phyloP scores from a whole-genome alignment of 2,113 vertebrate species.

The Serinus canaria region DNA sequence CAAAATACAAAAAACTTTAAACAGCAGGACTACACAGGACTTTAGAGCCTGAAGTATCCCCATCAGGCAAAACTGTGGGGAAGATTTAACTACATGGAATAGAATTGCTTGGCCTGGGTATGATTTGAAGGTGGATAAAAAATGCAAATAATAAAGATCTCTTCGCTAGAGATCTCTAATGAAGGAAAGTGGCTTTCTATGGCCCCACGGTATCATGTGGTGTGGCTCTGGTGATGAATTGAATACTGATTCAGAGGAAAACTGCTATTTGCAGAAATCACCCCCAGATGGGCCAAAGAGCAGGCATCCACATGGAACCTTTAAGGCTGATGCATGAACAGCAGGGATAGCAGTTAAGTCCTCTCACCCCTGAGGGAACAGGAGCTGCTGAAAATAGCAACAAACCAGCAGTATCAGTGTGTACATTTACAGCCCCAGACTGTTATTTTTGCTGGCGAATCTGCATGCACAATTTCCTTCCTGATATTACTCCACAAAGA shows the following conservation, averaged over 20 bases:
- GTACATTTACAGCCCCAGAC: neutral
- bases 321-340: neutral
- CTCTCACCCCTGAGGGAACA: neutral
- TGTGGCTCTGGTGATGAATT: neutral
- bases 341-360: neutral
- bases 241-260: neutral
- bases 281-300: constrained; percentile 17
- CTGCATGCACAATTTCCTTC: constrained; percentile 47
- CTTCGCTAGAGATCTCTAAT: neutral
- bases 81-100: neutral
- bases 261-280: neutral
- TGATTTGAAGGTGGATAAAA: neutral
- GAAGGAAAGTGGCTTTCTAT: neutral
- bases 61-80: neutral
- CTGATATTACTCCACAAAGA: constrained; percentile 44
- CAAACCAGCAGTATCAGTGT: neutral
- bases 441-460: neutral
- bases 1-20: neutral
- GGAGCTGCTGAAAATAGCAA: constrained; percentile 28
- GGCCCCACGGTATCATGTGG: neutral
- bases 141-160: neutral
- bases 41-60: neutral
- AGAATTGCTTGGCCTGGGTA: neutral
- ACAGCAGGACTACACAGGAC: neutral
- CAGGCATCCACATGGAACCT: neutral